These are phyloP conservation scores for Brachionus asplanchnoidis DNA, from an alignment of 1,140 invertebrate genomes.

Conservation along the genomic window DNA sequence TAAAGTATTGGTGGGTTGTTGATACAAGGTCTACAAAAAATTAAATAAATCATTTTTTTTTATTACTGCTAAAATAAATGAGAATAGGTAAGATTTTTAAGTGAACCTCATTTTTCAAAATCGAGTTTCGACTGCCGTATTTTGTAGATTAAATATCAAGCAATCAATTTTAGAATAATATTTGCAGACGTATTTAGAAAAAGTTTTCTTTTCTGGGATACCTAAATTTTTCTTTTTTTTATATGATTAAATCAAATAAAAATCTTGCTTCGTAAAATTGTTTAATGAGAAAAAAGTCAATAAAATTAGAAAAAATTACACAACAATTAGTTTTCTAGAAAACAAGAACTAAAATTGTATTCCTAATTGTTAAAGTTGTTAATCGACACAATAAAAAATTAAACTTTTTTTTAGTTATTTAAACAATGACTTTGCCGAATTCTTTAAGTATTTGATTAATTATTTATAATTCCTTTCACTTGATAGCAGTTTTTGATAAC, in stretches of 20 bases:
- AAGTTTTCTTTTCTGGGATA: neutral
- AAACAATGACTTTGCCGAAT: no score
- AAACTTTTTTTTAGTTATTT: no score
- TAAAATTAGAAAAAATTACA: neutral
- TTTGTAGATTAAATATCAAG: neutral
- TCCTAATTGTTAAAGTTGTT: neutral
- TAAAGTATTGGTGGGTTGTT: no score
- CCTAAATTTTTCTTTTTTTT: neutral
- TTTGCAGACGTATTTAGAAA: neutral
- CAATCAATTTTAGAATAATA: neutral
- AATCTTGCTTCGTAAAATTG: neutral
- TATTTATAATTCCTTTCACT: no score
- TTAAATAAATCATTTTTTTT: neutral
- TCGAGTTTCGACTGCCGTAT: no score
- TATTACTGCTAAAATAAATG: no score
- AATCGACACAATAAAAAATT: neutral
- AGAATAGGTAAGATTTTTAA: no score
- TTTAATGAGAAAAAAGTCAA: neutral
- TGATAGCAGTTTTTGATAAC: no score
- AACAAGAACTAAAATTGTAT: neutral
- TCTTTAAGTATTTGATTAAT: no score
- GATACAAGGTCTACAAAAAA: no score
- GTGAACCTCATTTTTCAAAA: no score
- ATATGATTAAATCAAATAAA: neutral
- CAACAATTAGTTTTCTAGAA: neutral